phyloP scores from a whole-genome alignment of 2,797 vertebrate genomes.

The Malacoraja senta region DNA sequence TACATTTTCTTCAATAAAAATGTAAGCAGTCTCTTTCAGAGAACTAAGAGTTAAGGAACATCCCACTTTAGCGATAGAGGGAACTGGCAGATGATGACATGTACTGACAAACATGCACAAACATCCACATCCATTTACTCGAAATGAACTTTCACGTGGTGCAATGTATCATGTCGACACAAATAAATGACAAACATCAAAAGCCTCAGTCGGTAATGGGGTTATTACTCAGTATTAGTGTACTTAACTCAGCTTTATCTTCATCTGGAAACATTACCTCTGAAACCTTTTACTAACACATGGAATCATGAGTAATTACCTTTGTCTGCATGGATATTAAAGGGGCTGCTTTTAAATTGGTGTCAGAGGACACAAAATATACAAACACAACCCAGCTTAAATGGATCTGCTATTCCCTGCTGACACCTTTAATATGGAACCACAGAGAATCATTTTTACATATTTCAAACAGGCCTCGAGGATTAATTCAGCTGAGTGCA shows the following conservation, averaged over 20 bases:
- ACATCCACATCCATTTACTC: conserved; percentile 36
- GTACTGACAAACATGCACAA: conserved; percentile 36
- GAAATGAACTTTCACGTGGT: conserved; percentile 32
- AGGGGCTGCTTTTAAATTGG: conserved; percentile 36
- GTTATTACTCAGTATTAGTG: conserved; percentile 39
- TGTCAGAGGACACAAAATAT: conserved; percentile 35
- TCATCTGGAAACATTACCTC: conserved; percentile 35
- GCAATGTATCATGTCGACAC: conserved; percentile 37
- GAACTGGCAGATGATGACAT: conserved; percentile 34
- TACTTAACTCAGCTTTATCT: conserved; percentile 36
- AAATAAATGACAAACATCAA: conserved; percentile 36
- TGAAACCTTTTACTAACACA: conserved; percentile 38
- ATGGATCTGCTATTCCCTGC: conserved; percentile 26
- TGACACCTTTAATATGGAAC: conserved; percentile 33
- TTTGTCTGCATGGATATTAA: conserved; percentile 38
- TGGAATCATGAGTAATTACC: conserved; percentile 38
- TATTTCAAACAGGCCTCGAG: conserved; percentile 2
- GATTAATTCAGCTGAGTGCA: background rate
- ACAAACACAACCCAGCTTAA: conserved; percentile 34
- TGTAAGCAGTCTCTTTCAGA: background rate
- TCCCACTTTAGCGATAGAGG: background rate
- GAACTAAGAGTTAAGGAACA: conserved; percentile 1
- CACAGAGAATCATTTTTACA: background rate
- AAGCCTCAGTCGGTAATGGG: conserved; percentile 36
- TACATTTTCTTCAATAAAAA: background rate